Evolutionary conservation across 2,113 vertebrate species (phyloP).

Genomic region (Anguilla japonica): DNA sequence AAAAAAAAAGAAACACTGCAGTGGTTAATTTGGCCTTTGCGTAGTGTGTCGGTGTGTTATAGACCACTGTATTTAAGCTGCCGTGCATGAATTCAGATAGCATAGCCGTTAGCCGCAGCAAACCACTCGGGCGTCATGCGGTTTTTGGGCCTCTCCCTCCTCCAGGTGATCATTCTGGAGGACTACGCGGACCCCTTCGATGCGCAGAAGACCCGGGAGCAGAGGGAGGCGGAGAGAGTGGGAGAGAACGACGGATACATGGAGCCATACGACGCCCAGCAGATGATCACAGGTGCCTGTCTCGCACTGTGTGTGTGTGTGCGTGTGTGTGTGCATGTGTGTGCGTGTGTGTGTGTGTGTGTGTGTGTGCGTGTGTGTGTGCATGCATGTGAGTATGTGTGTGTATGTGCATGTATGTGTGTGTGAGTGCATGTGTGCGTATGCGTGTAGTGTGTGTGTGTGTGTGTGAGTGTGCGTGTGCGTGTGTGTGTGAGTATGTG

Average conservation of each 20-base stretch:
- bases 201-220: constrained; percentile 80
- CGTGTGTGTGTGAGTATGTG: background rate
- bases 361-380: background rate
- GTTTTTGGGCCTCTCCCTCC: background rate
- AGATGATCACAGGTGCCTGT: constrained; percentile 84
- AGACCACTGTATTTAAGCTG: background rate
- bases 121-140: background rate
- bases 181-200: constrained; percentile 88
- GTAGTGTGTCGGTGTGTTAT: background rate
- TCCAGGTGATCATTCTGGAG: constrained; percentile 83
- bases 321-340: background rate
- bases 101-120: too few species aligned
- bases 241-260: constrained; percentile 88
- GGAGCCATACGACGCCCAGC: constrained; percentile 88
- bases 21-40: background rate
- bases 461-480: too few species aligned
- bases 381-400: background rate
- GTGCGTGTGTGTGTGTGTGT: background rate
- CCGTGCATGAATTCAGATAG: background rate
- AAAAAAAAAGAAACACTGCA: background rate
- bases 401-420: background rate
- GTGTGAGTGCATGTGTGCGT: too few species aligned
- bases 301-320: background rate
- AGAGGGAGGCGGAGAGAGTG: constrained; percentile 73
- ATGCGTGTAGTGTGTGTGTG: background rate